These are phyloP conservation scores for Venturia canescens DNA, from an alignment of 1,140 invertebrate genomes.

Conservation along the genomic window DNA sequence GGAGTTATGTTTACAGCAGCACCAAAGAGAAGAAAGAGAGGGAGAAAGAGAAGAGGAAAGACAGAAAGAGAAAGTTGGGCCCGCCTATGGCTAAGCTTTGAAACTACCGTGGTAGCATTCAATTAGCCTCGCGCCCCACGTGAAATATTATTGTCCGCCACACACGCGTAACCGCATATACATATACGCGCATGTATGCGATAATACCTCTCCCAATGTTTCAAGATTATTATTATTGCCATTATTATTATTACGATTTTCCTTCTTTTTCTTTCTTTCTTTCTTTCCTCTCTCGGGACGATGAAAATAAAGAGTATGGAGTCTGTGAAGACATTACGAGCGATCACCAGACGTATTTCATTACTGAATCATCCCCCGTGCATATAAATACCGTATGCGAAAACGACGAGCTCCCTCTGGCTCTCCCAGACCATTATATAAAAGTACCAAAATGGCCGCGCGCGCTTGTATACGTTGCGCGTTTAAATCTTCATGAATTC, in stretches of 20 bases:
- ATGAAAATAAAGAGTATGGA: constrained; percentile 56
- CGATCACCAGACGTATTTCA: constrained; percentile 65
- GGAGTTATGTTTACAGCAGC: background rate
- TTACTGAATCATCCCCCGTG: constrained; percentile 58
- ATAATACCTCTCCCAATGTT: constrained; percentile 46
- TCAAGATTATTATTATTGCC: constrained; percentile 53
- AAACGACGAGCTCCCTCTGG: constrained; percentile 31
- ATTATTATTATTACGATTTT: too few relatives aligned
- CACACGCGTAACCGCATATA: background rate
- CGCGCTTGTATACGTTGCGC: background rate
- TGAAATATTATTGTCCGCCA: constrained; percentile 73
- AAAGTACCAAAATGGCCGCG: background rate
- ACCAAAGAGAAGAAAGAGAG: background rate
- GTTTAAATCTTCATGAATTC: background rate
- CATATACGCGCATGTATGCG: constrained; percentile 47
- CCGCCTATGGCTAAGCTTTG: constrained; percentile 47
- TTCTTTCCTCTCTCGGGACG: constrained; percentile 19
- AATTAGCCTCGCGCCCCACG: constrained; percentile 73
- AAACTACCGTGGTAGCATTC: constrained; percentile 76
- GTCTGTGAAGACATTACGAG: constrained; percentile 58
- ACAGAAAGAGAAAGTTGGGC: constrained; percentile 1
- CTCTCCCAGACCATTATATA: background rate
- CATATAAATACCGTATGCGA: constrained; percentile 18
- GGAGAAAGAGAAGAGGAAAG: background rate
- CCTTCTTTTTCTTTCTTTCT: background rate